Evolutionary conservation across 2,113 vertebrate genomes (phyloP), one percentile per base, ranked within the genome.

Genomic region (Sinocyclocheilus maitianheensis): DNA sequence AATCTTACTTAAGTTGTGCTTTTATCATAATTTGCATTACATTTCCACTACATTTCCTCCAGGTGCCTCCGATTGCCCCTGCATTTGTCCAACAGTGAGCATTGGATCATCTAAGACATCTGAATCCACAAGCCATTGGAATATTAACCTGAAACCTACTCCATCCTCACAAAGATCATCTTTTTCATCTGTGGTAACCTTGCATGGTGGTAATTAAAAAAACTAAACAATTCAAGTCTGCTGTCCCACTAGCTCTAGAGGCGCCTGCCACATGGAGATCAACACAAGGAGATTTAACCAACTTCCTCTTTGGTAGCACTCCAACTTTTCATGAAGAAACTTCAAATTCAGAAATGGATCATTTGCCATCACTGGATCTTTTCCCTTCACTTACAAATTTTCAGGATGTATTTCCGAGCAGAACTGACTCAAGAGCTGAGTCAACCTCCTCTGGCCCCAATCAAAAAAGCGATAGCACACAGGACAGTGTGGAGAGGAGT

Each of bases 1-100:
- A 3, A 7, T 34, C 65, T 69, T 14, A 69, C 65, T 69, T 55
- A 3, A 77, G n/a, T 40, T 55, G 4, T 20, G 4, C 1, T 78
- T 11, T 81, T 65, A 24, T 53, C 16, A 34, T 20, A 67, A 37
- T 55, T 46, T 22, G 16, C 40, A 84, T 48, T 14, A 48, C 24
- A 76, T 83, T 43, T 22, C 18, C 48, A 86, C 34, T 14, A 48
- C 24, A 76, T 83, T 84, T 89, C 60, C 40, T 63, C 72, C 83
- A 90, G 89, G 86, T 81, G 8, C 43, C n/a, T 60, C 62, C 12
- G 75, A 84, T 26, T 90, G 88, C 76, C 78, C 83, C 20, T 91
- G 90, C 48, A 84, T 90, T 84, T 90, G 89, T 43, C 84, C 82
- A 81, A 63, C 72, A 34, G 43, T 72, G 12, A 82, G 75, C 71